A percentile compares a stretch with the other conserved stretches of the same genome.
Conservation (phyloP, 2,797 vertebrate genomes). For the Notolabrus celidotus region DNA sequence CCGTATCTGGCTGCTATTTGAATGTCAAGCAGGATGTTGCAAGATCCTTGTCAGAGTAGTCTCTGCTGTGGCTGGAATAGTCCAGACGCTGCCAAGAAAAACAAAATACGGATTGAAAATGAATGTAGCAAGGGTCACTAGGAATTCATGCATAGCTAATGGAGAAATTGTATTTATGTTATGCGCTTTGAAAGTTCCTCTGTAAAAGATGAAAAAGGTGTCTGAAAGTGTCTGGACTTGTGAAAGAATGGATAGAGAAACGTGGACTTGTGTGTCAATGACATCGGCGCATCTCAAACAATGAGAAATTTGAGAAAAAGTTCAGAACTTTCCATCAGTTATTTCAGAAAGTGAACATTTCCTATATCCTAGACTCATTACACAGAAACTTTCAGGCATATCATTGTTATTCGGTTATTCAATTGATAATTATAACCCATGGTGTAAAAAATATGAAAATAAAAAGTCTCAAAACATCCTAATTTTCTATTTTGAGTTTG, state of each 20-base stretch:
- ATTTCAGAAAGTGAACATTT: too few species aligned
- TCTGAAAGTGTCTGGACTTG: constrained; percentile 4
- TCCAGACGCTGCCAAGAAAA: not conserved
- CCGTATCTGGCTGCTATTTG: not conserved
- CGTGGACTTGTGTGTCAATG: constrained; percentile 1
- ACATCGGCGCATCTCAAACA: not conserved
- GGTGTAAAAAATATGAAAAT: too few species aligned
- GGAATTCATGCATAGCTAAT: constrained; percentile 26
- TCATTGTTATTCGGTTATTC: too few species aligned
- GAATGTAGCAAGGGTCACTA: not conserved
- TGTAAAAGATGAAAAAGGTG: constrained; percentile 10
- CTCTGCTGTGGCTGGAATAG: constrained; percentile 12
- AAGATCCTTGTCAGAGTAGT: constrained; percentile 18
- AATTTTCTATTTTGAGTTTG: too few species aligned
- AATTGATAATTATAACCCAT: too few species aligned
- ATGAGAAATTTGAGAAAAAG: too few species aligned
- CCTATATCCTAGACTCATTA: too few species aligned
- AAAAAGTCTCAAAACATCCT: too few species aligned
- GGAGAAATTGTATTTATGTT: constrained; percentile 1
- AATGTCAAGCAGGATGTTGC: constrained; percentile 7
- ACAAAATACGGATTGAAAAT: constrained; percentile 6
- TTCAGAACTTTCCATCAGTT: too few species aligned
- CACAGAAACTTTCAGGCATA: too few species aligned
- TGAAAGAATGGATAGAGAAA: constrained; percentile 15
- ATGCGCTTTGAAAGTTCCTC: not conserved